Evolutionary conservation across 2,113 vertebrate species (phyloP).

Genomic region (Kryptolebias marmoratus): DNA sequence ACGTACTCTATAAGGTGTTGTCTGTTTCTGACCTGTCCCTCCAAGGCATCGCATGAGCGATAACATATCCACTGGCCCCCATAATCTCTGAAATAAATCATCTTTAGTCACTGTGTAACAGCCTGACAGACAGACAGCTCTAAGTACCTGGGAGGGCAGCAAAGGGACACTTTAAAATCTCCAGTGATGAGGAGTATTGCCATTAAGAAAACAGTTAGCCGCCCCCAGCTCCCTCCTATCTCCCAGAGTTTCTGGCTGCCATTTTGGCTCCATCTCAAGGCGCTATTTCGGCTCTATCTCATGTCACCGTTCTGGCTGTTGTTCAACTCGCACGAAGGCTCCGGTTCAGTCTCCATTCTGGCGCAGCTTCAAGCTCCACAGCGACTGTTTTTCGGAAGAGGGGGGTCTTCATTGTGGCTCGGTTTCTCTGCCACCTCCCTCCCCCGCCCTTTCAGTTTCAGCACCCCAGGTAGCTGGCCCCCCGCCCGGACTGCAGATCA

Average conservation of each 20-base stretch:
- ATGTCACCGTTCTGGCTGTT: conserved; percentile 76
- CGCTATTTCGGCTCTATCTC: conserved; percentile 75
- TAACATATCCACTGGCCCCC: conserved; percentile 49
- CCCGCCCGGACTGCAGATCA: conserved; percentile 74
- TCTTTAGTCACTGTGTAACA: conserved; percentile 66
- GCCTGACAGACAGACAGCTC: conserved; percentile 73
- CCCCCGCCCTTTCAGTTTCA: conserved; percentile 63
- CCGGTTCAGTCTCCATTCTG: conserved; percentile 73
- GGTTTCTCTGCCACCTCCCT: conserved; percentile 47
- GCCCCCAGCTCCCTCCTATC: conserved; percentile 56
- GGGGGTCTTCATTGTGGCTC: conserved; percentile 70
- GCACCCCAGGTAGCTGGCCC: conserved; percentile 82
- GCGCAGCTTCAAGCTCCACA: conserved; percentile 73
- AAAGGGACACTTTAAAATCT: conserved; percentile 74
- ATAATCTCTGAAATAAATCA: conserved; percentile 71
- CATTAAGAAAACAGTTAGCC: conserved; percentile 68
- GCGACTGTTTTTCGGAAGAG: conserved; percentile 67
- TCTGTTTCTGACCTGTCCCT: conserved; percentile 60
- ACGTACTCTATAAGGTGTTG: conserved; percentile 26
- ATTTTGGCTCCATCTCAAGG: conserved; percentile 77
- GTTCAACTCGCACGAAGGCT: conserved; percentile 74
- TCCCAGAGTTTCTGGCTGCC: conserved; percentile 69
- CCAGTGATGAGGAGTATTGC: conserved; percentile 65
- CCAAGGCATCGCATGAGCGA: conserved; percentile 50
- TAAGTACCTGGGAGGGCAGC: conserved; percentile 76